phyloP scores from a whole-genome alignment of 2,797 vertebrate species.

The Acropternis orthonyx region DNA sequence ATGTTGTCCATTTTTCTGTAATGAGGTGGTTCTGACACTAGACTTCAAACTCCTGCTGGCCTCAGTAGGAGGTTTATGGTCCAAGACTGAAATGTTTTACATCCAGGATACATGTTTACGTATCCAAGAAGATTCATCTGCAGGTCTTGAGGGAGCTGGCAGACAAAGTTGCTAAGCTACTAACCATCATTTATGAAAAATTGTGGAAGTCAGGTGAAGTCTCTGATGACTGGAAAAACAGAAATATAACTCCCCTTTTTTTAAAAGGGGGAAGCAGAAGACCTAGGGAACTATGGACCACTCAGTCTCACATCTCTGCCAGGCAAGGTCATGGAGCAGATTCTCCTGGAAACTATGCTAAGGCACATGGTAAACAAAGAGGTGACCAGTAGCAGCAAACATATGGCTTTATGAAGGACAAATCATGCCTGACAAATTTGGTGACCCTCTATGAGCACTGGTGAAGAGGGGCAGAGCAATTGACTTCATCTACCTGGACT shows the following conservation, averaged over 20 bases:
- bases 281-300: not conserved
- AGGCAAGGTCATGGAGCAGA: not conserved
- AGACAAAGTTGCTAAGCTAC: not conserved
- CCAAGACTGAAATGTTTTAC: not conserved
- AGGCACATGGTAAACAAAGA: not conserved
- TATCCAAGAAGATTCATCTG: not conserved
- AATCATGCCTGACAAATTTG: not conserved
- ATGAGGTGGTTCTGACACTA: not conserved
- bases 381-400: not conserved
- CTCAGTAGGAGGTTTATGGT: not conserved
- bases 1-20: not conserved
- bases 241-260: not conserved
- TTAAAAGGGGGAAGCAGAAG: not conserved
- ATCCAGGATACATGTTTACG: not conserved
- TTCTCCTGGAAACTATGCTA: not conserved
- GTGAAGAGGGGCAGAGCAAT: not conserved
- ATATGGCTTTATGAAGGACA: not conserved
- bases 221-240: not conserved
- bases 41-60: not conserved
- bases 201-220: not conserved
- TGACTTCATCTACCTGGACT: not conserved
- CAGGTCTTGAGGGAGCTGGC: not conserved
- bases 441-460: not conserved
- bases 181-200: not conserved
- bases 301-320: not conserved